Conservation (phyloP, 2,888 invertebrate genomes). For the Ophonus ardosiacus region DNA sequence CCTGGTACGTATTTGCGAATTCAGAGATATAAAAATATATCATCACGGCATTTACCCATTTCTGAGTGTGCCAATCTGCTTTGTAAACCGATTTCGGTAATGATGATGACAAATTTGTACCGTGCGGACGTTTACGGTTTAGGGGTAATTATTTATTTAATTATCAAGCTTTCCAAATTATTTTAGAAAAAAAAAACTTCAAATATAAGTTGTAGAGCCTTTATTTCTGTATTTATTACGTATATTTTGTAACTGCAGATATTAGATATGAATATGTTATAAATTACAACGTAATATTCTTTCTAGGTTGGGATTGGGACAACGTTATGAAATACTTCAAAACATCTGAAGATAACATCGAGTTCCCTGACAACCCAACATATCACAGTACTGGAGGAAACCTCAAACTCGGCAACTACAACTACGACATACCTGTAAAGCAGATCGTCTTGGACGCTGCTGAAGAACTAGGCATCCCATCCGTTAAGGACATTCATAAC, state of each 20-base stretch:
- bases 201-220: neutral
- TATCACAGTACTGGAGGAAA: conserved; percentile 65
- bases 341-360: conserved; percentile 63
- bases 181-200: neutral
- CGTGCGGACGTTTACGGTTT: no score
- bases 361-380: conserved; percentile 50
- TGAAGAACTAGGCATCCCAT: conserved; percentile 71
- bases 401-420: conserved; percentile 61
- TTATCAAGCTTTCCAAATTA: neutral
- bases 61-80: no score
- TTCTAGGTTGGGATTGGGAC: conserved; percentile 43
- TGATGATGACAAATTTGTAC: no score
- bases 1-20: conserved; percentile 69
- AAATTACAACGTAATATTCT: neutral
- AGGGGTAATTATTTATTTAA: no score
- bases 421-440: conserved; percentile 48
- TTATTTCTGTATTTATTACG: no score
- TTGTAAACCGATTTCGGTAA: no score
- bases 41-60: no score
- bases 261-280: no score
- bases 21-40: no score
- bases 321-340: conserved; percentile 43
- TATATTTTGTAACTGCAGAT: no score
- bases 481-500: conserved; percentile 72
- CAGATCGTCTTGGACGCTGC: conserved; percentile 65